Conservation (phyloP, 2,113 vertebrate genomes). For the Pristiophorus japonicus region DNA sequence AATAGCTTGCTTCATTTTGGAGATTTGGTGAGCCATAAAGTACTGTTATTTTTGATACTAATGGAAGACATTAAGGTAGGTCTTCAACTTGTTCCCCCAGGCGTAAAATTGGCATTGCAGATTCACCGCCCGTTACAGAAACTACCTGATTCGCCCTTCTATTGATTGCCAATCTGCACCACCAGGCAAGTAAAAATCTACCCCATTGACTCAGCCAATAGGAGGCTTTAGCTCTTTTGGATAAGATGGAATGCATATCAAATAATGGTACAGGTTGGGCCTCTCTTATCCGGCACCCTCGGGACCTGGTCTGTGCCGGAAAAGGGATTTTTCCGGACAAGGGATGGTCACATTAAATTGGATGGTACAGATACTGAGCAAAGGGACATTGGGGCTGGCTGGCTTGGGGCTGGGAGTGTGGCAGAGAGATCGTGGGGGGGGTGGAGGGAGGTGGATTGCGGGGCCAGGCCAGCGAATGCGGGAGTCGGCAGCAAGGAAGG, state of each 20-base stretch:
- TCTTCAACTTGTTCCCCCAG: neutral
- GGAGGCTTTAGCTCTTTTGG: neutral
- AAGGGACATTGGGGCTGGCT: too few relatives aligned
- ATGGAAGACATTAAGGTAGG: neutral
- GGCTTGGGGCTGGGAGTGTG: too few relatives aligned
- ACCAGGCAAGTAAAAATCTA: neutral
- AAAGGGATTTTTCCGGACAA: too few relatives aligned
- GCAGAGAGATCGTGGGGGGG: too few relatives aligned
- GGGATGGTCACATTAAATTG: too few relatives aligned
- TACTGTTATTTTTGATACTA: neutral
- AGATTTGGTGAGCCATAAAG: neutral
- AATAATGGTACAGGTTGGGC: too few relatives aligned
- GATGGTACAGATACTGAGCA: too few relatives aligned
- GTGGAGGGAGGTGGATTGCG: too few relatives aligned
- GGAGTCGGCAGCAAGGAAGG: too few relatives aligned
- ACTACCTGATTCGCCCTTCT: neutral
- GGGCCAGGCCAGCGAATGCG: too few relatives aligned
- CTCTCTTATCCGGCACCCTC: too few relatives aligned
- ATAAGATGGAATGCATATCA: neutral
- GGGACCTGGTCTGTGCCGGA: too few relatives aligned
- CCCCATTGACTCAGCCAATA: neutral
- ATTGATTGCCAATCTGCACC: neutral
- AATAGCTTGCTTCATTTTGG: neutral
- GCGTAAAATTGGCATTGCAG: neutral
- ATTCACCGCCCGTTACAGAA: neutral